Evolutionary conservation across 2,113 vertebrate species (phyloP).

Genomic region (Cochlearius cochlearius): DNA sequence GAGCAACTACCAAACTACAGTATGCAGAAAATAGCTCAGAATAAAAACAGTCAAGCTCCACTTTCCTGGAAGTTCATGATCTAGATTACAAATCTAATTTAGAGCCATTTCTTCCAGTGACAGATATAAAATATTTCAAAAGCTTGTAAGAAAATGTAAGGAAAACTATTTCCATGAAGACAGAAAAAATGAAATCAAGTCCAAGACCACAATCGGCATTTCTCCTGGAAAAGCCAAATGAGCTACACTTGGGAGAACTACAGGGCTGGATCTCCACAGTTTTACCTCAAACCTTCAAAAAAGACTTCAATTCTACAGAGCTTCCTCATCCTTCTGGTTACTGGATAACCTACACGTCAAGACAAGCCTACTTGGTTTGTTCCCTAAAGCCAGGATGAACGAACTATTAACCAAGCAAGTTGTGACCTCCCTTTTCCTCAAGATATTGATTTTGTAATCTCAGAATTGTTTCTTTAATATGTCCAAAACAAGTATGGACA

Average conservation of each 20-base stretch:
- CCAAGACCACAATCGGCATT: not conserved
- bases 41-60: not conserved
- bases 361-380: not conserved
- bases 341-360: not conserved
- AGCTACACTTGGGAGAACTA: not conserved
- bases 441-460: not conserved
- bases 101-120: not conserved
- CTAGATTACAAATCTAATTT: not conserved
- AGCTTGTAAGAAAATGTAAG: not conserved
- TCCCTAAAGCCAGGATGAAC: not conserved
- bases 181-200: not conserved
- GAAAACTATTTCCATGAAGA: not conserved
- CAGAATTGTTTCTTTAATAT: not conserved
- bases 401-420: not conserved
- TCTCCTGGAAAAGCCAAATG: not conserved
- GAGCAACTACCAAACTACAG: not conserved
- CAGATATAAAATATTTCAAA: not conserved
- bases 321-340: not conserved
- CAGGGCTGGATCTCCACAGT: not conserved
- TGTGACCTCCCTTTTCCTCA: not conserved
- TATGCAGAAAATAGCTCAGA: not conserved
- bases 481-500: not conserved
- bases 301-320: not conserved
- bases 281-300: not conserved
- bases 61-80: not conserved